Conservation (phyloP, 1,140 invertebrate species). For the Batillaria attramentaria region DNA sequence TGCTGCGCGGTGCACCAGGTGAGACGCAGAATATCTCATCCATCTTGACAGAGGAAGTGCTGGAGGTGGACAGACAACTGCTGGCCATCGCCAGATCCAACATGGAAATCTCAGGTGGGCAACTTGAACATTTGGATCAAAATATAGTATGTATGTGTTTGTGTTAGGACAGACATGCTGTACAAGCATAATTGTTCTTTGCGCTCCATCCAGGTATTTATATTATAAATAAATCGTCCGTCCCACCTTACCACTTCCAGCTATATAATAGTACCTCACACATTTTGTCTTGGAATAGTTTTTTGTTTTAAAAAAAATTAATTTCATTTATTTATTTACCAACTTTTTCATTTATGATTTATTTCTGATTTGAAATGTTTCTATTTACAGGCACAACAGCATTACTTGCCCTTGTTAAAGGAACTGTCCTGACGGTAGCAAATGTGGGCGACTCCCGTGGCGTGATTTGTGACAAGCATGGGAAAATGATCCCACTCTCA, state of each 20-base stretch:
- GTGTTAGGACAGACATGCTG: no score
- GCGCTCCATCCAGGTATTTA: no score
- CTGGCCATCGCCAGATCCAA: slow-evolving; percentile 33
- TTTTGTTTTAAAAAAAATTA: no score
- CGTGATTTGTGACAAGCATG: slow-evolving; percentile 92
- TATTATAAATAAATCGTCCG: no score
- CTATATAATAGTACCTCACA: no score
- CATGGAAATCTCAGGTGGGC: slow-evolving; percentile 83
- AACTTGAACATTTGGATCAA: neutral
- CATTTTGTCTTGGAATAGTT: no score
- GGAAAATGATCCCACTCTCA: slow-evolving; percentile 91
- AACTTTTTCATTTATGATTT: neutral
- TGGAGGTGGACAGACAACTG: slow-evolving; percentile 84
- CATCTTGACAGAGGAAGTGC: slow-evolving; percentile 87
- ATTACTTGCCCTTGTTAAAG: slow-evolving; percentile 88
- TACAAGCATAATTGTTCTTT: no score
- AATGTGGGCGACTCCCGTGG: slow-evolving; percentile 97
- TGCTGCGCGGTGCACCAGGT: slow-evolving; percentile 76
- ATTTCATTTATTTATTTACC: no score
- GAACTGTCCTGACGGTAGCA: slow-evolving; percentile 86
- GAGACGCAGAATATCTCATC: slow-evolving; percentile 81
- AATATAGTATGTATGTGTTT: no score
- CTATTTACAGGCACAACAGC: slow-evolving; percentile 86
- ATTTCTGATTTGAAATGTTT: slow-evolving; percentile 9
- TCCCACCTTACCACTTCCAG: no score